A percentile compares a stretch with the other conserved stretches of the same genome.
Conservation (phyloP, 2,113 vertebrate species). For the Entosphenus tridentatus region DNA sequence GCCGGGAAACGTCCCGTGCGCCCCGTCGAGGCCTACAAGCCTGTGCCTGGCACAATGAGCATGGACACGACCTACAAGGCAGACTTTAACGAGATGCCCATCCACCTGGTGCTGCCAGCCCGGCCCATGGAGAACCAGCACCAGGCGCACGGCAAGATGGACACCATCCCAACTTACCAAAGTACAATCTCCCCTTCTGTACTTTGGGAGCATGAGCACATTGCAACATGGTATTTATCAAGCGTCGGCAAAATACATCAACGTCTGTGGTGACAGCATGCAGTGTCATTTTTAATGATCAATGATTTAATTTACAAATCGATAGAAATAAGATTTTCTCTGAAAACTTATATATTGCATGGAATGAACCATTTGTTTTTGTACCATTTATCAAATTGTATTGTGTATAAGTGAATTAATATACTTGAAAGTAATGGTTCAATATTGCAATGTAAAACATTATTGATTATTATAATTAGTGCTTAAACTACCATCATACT, state of each 20-base stretch:
- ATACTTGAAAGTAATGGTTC: not conserved
- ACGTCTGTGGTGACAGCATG: too few species aligned
- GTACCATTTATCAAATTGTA: not conserved
- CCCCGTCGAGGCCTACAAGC: constrained; percentile 9
- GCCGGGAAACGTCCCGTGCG: constrained; percentile 13
- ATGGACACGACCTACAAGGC: constrained; percentile 32
- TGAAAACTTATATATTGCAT: constrained; percentile 24
- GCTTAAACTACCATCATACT: not conserved
- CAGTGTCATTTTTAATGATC: constrained; percentile 13
- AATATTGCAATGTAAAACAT: not conserved
- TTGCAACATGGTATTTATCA: constrained; percentile 11
- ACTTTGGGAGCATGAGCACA: not conserved
- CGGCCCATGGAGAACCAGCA: constrained; percentile 24
- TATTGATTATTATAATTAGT: not conserved
- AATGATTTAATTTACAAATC: constrained; percentile 14
- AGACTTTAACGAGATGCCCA: constrained; percentile 29
- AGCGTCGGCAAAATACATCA: constrained; percentile 9
- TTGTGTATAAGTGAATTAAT: not conserved
- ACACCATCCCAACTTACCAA: constrained; percentile 46
- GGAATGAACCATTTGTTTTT: constrained; percentile 4
- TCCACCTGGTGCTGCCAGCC: constrained; percentile 21
- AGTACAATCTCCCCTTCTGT: constrained; percentile 19
- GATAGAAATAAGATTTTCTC: constrained; percentile 18
- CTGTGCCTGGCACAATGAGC: constrained; percentile 18
- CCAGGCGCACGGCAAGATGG: constrained; percentile 22